Evolutionary conservation across 2,888 invertebrate genomes (phyloP).

Genomic region (Mesorhabditis spiculigera): DNA sequence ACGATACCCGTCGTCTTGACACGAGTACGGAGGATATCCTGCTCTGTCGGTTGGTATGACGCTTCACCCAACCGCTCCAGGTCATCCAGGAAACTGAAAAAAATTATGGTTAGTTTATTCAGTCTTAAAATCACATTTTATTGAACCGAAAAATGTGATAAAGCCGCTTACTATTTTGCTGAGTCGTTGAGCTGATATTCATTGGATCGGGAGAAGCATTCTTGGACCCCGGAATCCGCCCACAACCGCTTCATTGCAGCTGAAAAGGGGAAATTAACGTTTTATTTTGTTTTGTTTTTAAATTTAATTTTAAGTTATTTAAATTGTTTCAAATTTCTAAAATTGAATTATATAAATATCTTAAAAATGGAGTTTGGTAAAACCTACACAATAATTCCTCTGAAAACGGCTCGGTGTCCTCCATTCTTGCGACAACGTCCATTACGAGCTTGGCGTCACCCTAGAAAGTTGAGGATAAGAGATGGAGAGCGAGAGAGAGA

Average conservation of each 20-base stretch:
- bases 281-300: too few species aligned
- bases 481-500: too few species aligned
- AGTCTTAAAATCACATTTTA: too few species aligned
- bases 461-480: conserved; percentile 28
- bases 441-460: conserved; percentile 98
- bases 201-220: conserved; percentile 98
- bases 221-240: conserved; percentile 94
- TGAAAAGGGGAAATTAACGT: background rate
- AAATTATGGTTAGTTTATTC: too few species aligned
- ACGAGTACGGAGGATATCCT: conserved; percentile 96
- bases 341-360: too few species aligned
- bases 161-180: conserved; percentile 83
- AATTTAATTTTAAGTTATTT: too few species aligned
- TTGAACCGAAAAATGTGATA: background rate
- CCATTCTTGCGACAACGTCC: conserved; percentile 99
- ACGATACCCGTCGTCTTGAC: conserved; percentile 99
- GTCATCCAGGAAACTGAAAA: conserved; percentile 93
- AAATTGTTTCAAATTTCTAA: too few species aligned
- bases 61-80: conserved; percentile 96
- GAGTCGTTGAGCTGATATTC: conserved; percentile 99
- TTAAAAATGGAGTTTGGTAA: background rate
- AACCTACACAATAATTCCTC: conserved; percentile 79
- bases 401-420: conserved; percentile 99
- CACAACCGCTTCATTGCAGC: conserved; percentile 95
- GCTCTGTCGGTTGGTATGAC: conserved; percentile 98